Conservation (phyloP, 2,113 vertebrate species). For the Nibea coibor region DNA sequence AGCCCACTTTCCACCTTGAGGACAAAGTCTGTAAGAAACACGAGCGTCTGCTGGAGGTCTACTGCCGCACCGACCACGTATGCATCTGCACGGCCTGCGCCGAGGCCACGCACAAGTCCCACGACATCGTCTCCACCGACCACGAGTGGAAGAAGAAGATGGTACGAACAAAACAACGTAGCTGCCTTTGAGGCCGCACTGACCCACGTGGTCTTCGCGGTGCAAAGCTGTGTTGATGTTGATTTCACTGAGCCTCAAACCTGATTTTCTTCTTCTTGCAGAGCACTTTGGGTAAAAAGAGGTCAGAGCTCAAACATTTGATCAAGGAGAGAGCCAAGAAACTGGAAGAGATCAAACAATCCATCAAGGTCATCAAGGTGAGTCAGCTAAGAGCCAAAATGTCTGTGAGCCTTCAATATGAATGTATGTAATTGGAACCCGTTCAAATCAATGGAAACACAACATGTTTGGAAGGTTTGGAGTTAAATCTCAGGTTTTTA, state of each 20-base stretch:
- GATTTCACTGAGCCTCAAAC: background rate
- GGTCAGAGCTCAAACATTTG: constrained; percentile 82
- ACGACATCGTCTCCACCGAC: constrained; percentile 83
- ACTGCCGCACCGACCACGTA: constrained; percentile 86
- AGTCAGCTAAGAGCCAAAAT: constrained; percentile 8
- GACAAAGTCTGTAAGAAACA: constrained; percentile 87
- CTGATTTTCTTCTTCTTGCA: constrained; percentile 34
- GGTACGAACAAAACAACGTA: constrained; percentile 83
- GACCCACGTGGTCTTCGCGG: no score
- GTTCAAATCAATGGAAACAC: no score
- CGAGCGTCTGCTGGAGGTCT: constrained; percentile 85
- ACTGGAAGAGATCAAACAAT: constrained; percentile 85
- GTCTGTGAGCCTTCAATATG: no score
- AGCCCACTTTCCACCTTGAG: constrained; percentile 83
- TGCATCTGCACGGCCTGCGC: constrained; percentile 88
- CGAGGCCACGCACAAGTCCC: constrained; percentile 81
- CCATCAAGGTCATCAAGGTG: constrained; percentile 85
- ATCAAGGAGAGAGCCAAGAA: constrained; percentile 85
- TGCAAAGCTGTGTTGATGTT: background rate
- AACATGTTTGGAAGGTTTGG: background rate
- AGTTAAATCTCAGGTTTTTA: constrained; percentile 2
- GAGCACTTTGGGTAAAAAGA: constrained; percentile 79
- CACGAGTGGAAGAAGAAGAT: constrained; percentile 85
- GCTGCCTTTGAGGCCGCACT: background rate
- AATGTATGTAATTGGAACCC: background rate